Percentiles rank a stretch among this genome's conserved stretches.
These are phyloP conservation scores for Mola mola DNA, from an alignment of 2,113 vertebrate species.

Conservation along the genomic window DNA sequence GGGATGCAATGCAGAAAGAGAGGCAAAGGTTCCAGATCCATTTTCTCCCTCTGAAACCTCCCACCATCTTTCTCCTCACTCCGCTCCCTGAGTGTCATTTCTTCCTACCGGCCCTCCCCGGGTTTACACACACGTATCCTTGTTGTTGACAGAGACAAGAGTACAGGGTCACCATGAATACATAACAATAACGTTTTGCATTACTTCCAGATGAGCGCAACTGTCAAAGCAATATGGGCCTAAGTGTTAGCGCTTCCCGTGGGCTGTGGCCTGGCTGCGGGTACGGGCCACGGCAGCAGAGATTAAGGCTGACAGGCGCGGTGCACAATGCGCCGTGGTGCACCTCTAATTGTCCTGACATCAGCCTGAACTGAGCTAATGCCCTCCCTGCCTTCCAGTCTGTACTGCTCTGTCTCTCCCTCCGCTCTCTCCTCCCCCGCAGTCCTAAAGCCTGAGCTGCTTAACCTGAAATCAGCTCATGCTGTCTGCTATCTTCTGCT, in stretches of 20 bases:
- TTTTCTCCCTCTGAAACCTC: conserved; percentile 37
- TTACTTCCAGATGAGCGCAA: conserved; percentile 97
- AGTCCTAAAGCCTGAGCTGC: conserved; percentile 67
- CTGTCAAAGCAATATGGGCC: conserved; percentile 97
- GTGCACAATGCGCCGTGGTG: conserved; percentile 81
- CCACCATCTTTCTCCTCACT: conserved; percentile 35
- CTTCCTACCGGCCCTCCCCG: conserved; percentile 44
- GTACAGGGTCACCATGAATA: conserved; percentile 86
- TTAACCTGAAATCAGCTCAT: conserved; percentile 40
- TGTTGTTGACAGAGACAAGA: conserved; percentile 84
- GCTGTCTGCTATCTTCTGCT: conserved; percentile 19
- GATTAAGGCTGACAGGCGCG: conserved; percentile 91
- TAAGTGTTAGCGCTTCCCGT: conserved; percentile 89
- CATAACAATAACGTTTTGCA: conserved; percentile 94
- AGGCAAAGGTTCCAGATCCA: conserved; percentile 15
- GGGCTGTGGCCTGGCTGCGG: conserved; percentile 86
- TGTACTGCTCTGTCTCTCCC: conserved; percentile 51
- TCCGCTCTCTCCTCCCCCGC: conserved; percentile 13
- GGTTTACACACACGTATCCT: conserved; percentile 69
- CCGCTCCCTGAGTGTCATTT: conserved; percentile 46
- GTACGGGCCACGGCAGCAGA: conserved; percentile 84
- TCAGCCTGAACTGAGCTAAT: conserved; percentile 85
- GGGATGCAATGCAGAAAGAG: conserved; percentile 26
- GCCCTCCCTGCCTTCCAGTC: conserved; percentile 76
- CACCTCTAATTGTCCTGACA: conserved; percentile 90